Base-by-base conservation (phyloP, 1,140 invertebrate genomes). In the Sogatella furcifera region DNA sequence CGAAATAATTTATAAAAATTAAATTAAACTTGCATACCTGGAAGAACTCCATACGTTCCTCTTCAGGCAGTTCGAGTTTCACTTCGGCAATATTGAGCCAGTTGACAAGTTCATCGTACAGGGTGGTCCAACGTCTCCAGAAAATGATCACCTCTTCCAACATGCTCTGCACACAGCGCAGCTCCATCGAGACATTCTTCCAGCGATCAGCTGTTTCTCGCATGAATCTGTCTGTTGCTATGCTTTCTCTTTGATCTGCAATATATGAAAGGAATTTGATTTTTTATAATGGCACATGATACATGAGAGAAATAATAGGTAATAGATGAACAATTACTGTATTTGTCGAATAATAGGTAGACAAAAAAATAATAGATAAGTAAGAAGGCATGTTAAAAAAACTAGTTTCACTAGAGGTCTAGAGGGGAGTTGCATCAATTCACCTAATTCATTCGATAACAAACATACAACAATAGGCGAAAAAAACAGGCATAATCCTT, bases 141-240 rank as follows among this genome's bases (percentile, higher is more conserved):
- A 92, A 88, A 2, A 84, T 81, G 5, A 93, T 81, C 0, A 93
- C 86, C 74, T 95, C 90, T 73, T 95, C 90, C 0, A 95, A 73
- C 70, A 92, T 92, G 65, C 86, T 91, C 69, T 92, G 85, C 5
- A 91, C 86, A 70, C 89, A 94, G 63, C 90, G 83, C 2, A 98
- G 78, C 68, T 95, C 91, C 73, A 89, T 90, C 2, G 92, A 90
- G 1, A 95, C 83, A 66, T 84, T 84, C 70, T 90, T 90, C 93
- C 94, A 97, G 54, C 88, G 83, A 57, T 91, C 89, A 22, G 84
- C 85, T 15, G 88, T 88, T 44, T 96, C 90, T 62, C 83, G 80
- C 75, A 96, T 83, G 69, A 95, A 95, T 58, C 83, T 79, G 69
- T 92, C 90, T 60, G 94, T 85, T 56, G 85, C 82, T 31, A 80